phyloP scores from a whole-genome alignment of 1,140 invertebrate species.

The Drosophila parabipectinata region DNA sequence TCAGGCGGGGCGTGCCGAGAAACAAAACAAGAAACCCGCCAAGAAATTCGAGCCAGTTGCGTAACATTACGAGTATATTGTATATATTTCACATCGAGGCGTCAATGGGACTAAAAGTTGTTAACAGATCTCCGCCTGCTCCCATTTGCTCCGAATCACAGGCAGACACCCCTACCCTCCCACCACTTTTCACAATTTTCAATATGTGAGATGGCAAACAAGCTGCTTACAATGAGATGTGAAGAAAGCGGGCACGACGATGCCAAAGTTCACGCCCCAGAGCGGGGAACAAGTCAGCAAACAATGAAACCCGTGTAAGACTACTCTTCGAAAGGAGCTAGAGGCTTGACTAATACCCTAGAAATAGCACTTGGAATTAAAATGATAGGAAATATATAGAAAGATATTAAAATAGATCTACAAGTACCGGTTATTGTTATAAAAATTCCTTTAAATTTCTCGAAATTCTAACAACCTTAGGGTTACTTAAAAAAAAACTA shows the following conservation, averaged over 20 bases:
- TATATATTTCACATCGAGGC: constrained; percentile 36
- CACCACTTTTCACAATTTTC: constrained; percentile 40
- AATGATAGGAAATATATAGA: too few relatives aligned
- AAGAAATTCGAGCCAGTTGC: constrained; percentile 16
- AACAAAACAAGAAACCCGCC: constrained; percentile 16
- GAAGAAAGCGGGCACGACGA: constrained; percentile 3
- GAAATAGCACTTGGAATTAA: neutral
- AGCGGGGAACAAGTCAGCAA: constrained; percentile 35
- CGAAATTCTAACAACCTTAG: too few relatives aligned
- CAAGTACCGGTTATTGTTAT: too few relatives aligned
- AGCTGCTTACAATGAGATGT: constrained; percentile 35
- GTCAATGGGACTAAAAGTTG: constrained; percentile 46
- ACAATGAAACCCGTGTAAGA: constrained; percentile 32
- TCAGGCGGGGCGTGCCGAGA: constrained; percentile 19
- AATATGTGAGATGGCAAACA: constrained; percentile 34
- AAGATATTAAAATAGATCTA: too few relatives aligned
- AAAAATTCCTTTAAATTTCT: too few relatives aligned
- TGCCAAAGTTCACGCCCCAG: constrained; percentile 36
- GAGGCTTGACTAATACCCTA: constrained; percentile 8
- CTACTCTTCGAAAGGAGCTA: neutral
- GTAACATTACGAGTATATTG: constrained; percentile 13
- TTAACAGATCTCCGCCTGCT: constrained; percentile 34
- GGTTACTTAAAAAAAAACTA: too few relatives aligned
- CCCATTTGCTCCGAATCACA: neutral
- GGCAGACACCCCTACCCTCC: constrained; percentile 9